Conservation (phyloP, 2,113 vertebrate genomes). For the Phoxinus phoxinus region DNA sequence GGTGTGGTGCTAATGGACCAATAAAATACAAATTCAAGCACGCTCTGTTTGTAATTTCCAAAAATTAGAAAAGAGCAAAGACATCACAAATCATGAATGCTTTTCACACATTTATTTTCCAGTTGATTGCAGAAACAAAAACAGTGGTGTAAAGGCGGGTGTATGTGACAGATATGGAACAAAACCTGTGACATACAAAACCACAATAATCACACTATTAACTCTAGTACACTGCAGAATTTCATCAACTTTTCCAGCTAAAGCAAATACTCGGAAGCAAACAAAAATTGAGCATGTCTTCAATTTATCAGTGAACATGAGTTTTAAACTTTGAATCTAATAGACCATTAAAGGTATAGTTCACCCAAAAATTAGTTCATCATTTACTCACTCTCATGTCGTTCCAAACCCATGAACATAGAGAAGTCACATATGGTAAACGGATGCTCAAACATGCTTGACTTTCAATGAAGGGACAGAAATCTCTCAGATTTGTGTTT, state of each 20-base stretch:
- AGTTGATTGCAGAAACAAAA: background rate
- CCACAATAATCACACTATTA: background rate
- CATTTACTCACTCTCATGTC: too few relatives aligned
- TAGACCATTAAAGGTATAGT: background rate
- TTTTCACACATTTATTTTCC: background rate
- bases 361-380: too few relatives aligned
- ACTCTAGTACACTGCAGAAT: background rate
- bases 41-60: background rate
- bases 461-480: too few relatives aligned
- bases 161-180: background rate
- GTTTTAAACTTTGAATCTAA: background rate
- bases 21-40: conserved; percentile 25
- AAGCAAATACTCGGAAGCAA: background rate
- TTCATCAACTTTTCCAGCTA: background rate
- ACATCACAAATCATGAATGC: background rate
- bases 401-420: too few relatives aligned
- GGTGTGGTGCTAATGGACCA: background rate
- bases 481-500: too few relatives aligned
- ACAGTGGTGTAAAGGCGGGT: background rate
- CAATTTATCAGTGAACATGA: background rate
- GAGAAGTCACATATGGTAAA: too few relatives aligned
- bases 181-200: background rate
- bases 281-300: background rate
- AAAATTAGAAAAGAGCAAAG: background rate
- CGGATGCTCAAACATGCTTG: too few relatives aligned